Percentiles rank a stretch among this genome's conserved stretches.
Conservation (phyloP, 2,888 invertebrate genomes). For the Invenusta paracnida region DNA sequence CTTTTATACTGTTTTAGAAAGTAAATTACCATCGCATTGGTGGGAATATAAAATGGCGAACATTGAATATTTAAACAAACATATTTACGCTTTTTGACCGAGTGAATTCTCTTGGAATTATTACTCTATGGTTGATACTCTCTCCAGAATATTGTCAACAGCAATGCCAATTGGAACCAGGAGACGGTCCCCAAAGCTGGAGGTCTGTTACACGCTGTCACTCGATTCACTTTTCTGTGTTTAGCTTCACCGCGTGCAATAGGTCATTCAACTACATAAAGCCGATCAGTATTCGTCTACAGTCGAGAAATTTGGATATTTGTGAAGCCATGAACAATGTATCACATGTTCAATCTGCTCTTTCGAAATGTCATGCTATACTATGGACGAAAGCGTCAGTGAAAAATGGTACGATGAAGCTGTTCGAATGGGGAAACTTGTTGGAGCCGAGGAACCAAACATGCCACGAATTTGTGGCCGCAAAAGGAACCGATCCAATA, state of each 20-base stretch:
- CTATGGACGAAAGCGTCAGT: not conserved
- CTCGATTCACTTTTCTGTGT: not conserved
- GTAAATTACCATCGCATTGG: too few relatives aligned
- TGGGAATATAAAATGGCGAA: too few relatives aligned
- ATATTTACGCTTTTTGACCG: too few relatives aligned
- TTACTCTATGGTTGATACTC: not conserved
- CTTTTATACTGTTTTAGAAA: too few relatives aligned
- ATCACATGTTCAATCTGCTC: not conserved
- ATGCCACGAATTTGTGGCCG: not conserved
- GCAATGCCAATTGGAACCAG: constrained; percentile 4
- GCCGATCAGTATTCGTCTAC: not conserved
- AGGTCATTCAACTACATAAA: not conserved
- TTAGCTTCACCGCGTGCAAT: not conserved
- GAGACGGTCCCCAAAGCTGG: constrained; percentile 6
- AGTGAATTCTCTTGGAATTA: too few relatives aligned
- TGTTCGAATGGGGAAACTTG: not conserved
- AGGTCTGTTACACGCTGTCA: not conserved
- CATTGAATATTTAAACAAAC: too few relatives aligned
- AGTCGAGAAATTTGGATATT: not conserved
- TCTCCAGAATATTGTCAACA: not conserved
- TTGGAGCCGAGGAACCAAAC: not conserved
- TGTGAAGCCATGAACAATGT: not conserved
- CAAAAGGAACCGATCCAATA: not conserved
- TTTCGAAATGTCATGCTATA: too few relatives aligned
- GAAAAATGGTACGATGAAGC: not conserved